Evolutionary conservation across 1,140 invertebrate genomes (phyloP).

Genomic region (Eumaeus atala): DNA sequence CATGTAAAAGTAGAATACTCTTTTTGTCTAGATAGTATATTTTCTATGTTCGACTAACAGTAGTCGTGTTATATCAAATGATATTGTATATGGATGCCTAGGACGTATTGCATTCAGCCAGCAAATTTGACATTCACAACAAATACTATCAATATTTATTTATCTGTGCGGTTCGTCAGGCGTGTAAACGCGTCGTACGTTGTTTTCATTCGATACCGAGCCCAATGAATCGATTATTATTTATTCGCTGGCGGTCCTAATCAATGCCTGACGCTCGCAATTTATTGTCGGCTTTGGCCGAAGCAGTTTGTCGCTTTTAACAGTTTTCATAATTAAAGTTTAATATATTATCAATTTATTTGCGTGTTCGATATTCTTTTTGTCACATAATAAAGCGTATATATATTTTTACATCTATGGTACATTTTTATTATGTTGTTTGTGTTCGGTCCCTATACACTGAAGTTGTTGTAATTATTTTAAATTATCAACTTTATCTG

Average conservation of each 20-base stretch:
- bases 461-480: too few relatives aligned
- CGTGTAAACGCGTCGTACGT: slow-evolving; percentile 12
- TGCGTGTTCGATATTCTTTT: too few relatives aligned
- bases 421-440: too few relatives aligned
- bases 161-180: slow-evolving; percentile 11
- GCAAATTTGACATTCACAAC: slow-evolving; percentile 11
- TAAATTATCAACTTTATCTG: too few relatives aligned
- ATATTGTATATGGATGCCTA: too few relatives aligned
- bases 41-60: too few relatives aligned
- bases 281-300: slow-evolving; percentile 1
- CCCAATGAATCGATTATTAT: slow-evolving; percentile 25
- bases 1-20: too few relatives aligned
- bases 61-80: too few relatives aligned
- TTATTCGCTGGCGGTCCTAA: slow-evolving; percentile 26
- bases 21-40: too few relatives aligned
- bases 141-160: slow-evolving; percentile 16
- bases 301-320: slow-evolving; percentile 2
- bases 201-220: slow-evolving; percentile 17
- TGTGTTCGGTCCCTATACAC: too few relatives aligned
- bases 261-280: slow-evolving; percentile 20
- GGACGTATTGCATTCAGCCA: neutral
- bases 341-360: neutral
- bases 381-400: too few relatives aligned
- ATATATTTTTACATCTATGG: too few relatives aligned
- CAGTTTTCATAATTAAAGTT: slow-evolving; percentile 3